Base-by-base conservation (phyloP, 2,888 invertebrate species). In the Mythimna pallens region DNA sequence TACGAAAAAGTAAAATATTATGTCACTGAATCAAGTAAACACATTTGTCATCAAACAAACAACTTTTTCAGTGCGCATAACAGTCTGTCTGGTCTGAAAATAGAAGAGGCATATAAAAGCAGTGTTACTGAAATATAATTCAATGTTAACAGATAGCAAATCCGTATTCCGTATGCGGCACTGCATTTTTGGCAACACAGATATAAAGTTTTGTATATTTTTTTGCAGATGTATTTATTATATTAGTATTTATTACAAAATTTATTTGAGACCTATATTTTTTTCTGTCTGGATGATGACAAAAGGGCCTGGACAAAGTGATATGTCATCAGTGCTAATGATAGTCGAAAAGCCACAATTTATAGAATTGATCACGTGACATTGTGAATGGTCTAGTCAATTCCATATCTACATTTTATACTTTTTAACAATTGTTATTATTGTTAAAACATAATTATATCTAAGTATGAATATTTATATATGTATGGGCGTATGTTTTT, bases 71-170 rank as follows among this genome's bases (percentile, higher is more conserved):
- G 50, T 36, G 61, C 22, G 71, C 55, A 67, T 34, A 72, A 25
- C 55, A 55, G 73, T 61, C 71, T 76, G 80, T 61, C 71, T 76
- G 80, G 52, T 54, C 82, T 76, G 66, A 83, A 84, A 86, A 88
- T 62, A 85, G 71, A 80, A 71, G 71, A 73, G 67, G 67, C 74
- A 67, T 70, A 70, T 82, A 76, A 81, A 78, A 80, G 70, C 83
- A 78, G 78, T 83, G 81, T 78, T 81, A 65, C 81, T 61, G 70
- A 81, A 80, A 84, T 88, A 89, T 91, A 92, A 92, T 91, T 90
- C 88, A 91, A 89, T 88, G 89, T 86, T 89, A 88, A 86, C 88
- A 82, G 88, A 86, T 83, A 85, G 84, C 81, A 86, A 89, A 91
- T 89, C 86, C 86, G 81, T 81, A 82, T 81, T 65, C 71, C 74